Percentiles rank a stretch among this genome's conserved stretches.
Evolutionary conservation across 2,888 invertebrate genomes (phyloP).

Genomic region (Alitta virens): DNA sequence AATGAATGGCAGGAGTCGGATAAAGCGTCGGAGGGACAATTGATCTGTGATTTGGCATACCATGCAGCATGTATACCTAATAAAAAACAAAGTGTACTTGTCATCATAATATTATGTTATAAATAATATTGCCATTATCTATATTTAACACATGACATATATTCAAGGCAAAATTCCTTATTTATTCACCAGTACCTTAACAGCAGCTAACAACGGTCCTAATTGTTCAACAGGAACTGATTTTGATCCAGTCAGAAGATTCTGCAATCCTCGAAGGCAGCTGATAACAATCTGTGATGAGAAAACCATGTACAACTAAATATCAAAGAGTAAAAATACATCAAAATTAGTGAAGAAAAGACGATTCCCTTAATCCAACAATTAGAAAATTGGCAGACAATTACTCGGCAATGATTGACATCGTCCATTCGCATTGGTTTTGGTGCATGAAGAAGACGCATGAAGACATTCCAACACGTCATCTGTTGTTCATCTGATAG

Average conservation of each 20-base stretch:
- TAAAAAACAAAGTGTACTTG: neutral
- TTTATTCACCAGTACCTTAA: no score
- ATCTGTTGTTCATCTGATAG: neutral
- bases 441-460: neutral
- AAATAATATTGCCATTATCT: no score
- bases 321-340: no score
- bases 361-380: neutral
- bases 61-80: conserved; percentile 50
- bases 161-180: no score
- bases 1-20: conserved; percentile 37
- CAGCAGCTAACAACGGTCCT: conserved; percentile 45
- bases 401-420: conserved; percentile 40
- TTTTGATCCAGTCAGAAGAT: conserved; percentile 41
- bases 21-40: conserved; percentile 40
- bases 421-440: conserved; percentile 25
- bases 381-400: neutral
- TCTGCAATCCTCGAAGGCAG: conserved; percentile 44
- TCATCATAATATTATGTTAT: no score
- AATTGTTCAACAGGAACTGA: conserved; percentile 37
- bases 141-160: no score
- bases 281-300: conserved; percentile 39
- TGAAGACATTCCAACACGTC: neutral
- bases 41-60: conserved; percentile 37
- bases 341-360: neutral
- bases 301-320: no score